A percentile compares a stretch with the other conserved stretches of the same genome.
phyloP scores from a whole-genome alignment of 2,797 vertebrate species.

The Balearica regulorum region DNA sequence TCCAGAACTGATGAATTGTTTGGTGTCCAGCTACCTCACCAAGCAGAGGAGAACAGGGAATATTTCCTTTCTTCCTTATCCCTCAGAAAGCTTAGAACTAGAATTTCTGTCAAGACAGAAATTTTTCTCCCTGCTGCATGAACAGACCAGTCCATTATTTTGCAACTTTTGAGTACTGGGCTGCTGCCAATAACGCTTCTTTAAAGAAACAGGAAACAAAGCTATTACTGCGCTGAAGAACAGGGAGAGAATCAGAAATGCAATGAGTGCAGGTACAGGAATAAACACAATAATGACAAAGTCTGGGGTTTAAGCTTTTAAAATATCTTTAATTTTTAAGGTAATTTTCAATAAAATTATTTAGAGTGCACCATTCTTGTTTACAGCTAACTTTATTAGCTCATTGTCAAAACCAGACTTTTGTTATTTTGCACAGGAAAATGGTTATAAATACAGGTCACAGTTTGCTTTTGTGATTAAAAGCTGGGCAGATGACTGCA shows the following conservation, averaged over 20 bases:
- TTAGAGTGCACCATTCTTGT: not conserved
- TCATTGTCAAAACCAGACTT: not conserved
- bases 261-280: not conserved
- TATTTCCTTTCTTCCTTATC: not conserved
- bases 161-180: not conserved
- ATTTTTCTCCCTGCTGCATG: not conserved
- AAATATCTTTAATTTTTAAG: not conserved
- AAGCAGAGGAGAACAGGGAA: not conserved
- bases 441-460: not conserved
- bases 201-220: not conserved
- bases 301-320: not conserved
- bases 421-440: not conserved
- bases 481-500: not conserved
- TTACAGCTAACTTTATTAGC: not conserved
- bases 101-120: not conserved
- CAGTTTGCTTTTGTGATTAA: not conserved
- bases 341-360: not conserved
- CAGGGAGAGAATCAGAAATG: not conserved
- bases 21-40: not conserved
- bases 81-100: not conserved
- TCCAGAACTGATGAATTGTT: not conserved
- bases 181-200: not conserved
- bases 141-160: not conserved
- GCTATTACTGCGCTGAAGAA: not conserved
- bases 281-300: not conserved